Conservation (phyloP, 2,113 vertebrate species). For the Siniperca chuatsi region DNA sequence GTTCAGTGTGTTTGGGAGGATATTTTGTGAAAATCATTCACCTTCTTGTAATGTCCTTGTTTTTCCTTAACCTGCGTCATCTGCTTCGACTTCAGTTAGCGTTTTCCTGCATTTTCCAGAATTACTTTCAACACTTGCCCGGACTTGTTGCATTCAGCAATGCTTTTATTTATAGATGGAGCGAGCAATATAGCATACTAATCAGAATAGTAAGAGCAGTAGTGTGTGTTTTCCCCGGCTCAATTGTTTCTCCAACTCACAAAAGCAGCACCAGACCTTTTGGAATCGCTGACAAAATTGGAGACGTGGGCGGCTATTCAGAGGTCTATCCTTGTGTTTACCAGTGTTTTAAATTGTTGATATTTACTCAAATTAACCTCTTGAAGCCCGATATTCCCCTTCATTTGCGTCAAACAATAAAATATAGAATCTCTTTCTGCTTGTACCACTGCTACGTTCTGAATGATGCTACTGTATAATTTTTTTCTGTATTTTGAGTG, state of each 20-base stretch:
- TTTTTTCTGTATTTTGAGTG: slow-evolving; percentile 15
- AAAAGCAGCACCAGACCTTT: slow-evolving; percentile 10
- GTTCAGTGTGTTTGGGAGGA: not conserved
- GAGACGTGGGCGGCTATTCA: not conserved
- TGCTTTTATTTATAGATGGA: slow-evolving; percentile 41
- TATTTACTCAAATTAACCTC: slow-evolving; percentile 29
- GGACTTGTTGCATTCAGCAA: slow-evolving; percentile 12
- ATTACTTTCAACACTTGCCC: slow-evolving; percentile 31
- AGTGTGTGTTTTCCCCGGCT: not conserved
- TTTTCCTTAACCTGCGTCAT: slow-evolving; percentile 10
- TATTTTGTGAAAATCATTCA: slow-evolving; percentile 16
- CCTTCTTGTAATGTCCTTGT: not conserved
- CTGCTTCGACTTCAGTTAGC: slow-evolving; percentile 29
- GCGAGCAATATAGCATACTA: slow-evolving; percentile 28
- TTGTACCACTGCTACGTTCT: not conserved
- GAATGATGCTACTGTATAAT: not conserved
- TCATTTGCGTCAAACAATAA: not conserved
- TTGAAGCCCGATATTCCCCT: slow-evolving; percentile 25
- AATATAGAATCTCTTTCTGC: not conserved
- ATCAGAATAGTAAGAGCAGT: slow-evolving; percentile 28
- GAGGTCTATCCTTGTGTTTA: slow-evolving; percentile 25
- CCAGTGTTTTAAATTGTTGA: slow-evolving; percentile 3
- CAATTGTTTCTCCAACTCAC: slow-evolving; percentile 23
- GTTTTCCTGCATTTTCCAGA: slow-evolving; percentile 17
- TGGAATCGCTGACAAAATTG: slow-evolving; percentile 24